Evolutionary conservation across 2,797 vertebrate species (phyloP).

Genomic region (Artibeus jamaicensis): DNA sequence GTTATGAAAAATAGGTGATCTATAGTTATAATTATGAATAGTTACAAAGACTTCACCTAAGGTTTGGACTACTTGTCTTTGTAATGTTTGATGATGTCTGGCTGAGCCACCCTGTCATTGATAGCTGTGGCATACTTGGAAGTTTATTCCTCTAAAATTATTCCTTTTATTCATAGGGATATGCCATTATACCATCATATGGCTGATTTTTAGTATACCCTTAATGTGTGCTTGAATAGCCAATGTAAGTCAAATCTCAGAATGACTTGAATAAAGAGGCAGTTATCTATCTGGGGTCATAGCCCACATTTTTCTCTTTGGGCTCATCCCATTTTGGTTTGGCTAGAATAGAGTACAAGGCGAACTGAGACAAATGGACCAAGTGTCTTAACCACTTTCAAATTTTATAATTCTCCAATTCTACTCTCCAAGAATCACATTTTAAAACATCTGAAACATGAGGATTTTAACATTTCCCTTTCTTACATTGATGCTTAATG

Average conservation of each 20-base stretch:
- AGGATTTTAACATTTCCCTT: slow-evolving; percentile 49
- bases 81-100: background rate
- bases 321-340: background rate
- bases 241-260: background rate
- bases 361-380: background rate
- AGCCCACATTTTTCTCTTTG: background rate
- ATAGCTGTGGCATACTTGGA: background rate
- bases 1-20: background rate
- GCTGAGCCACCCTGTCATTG: background rate
- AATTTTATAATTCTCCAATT: slow-evolving; percentile 15
- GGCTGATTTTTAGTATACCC: background rate
- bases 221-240: background rate
- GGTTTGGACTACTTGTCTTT: background rate
- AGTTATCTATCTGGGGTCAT: background rate
- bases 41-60: background rate
- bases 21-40: slow-evolving; percentile 14
- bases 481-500: slow-evolving; percentile 32
- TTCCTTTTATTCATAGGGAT: background rate
- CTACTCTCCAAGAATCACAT: background rate
- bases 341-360: background rate
- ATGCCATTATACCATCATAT: background rate
- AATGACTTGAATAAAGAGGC: background rate
- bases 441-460: slow-evolving; percentile 29
- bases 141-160: background rate
- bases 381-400: background rate